phyloP scores from a whole-genome alignment of 2,797 vertebrate species.

The Protosalanx chinensis region DNA sequence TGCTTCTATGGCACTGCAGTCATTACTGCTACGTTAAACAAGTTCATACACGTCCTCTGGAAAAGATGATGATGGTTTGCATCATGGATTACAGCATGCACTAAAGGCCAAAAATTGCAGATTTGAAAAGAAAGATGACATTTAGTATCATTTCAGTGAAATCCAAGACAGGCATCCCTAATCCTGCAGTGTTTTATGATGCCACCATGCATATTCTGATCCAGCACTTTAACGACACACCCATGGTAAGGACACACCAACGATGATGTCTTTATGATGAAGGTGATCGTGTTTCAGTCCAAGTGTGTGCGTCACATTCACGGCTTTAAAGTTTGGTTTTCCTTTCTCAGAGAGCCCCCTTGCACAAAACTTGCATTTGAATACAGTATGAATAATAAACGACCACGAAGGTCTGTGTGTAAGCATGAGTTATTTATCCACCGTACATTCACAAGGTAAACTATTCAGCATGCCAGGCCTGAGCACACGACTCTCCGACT shows the following conservation, averaged over 20 bases:
- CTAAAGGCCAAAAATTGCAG: background rate
- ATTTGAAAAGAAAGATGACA: background rate
- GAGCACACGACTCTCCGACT: constrained; percentile 29
- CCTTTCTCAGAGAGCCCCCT: constrained; percentile 19
- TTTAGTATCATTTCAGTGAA: background rate
- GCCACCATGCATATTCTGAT: background rate
- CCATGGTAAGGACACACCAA: background rate
- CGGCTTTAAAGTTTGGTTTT: constrained; percentile 29
- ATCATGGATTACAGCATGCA: background rate
- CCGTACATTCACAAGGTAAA: constrained; percentile 58
- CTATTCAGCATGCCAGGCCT: constrained; percentile 44
- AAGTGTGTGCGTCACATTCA: constrained; percentile 30
- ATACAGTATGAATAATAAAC: constrained; percentile 64
- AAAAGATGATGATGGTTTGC: background rate
- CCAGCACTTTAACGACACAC: background rate
- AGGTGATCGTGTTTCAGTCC: constrained; percentile 24
- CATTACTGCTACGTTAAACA: constrained; percentile 5
- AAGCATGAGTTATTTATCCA: constrained; percentile 51
- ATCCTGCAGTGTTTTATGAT: background rate
- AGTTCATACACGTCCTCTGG: constrained; percentile 11
- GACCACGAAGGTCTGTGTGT: constrained; percentile 51
- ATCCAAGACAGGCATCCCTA: background rate
- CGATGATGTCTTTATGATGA: constrained; percentile 1
- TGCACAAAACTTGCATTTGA: constrained; percentile 56
- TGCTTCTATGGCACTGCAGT: constrained; percentile 52